A percentile compares a stretch with the other conserved stretches of the same genome.
phyloP scores from a whole-genome alignment of 2,113 vertebrate species.

The Balaeniceps rex region DNA sequence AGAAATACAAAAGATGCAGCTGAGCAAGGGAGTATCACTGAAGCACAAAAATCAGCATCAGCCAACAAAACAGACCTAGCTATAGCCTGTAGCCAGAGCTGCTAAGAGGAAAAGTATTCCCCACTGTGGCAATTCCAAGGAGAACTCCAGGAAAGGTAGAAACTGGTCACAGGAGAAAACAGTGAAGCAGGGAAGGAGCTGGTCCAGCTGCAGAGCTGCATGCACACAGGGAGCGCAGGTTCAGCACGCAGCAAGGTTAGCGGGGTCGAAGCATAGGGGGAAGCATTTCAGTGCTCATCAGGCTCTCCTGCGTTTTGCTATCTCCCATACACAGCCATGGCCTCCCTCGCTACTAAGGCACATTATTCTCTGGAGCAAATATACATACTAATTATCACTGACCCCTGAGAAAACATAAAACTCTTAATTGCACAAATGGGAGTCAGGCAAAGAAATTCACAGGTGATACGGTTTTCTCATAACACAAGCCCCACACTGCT shows the following conservation, averaged over 20 bases:
- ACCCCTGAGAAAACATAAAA: background rate
- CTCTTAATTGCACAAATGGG: background rate
- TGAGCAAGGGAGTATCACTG: background rate
- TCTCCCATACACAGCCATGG: background rate
- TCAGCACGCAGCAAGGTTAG: background rate
- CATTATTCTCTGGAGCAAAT: background rate
- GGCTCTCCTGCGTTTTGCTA: background rate
- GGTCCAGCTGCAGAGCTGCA: background rate
- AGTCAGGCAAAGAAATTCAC: background rate
- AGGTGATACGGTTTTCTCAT: background rate
- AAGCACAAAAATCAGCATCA: background rate
- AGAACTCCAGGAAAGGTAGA: background rate
- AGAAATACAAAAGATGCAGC: background rate
- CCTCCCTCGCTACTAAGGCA: background rate
- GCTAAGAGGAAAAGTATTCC: background rate
- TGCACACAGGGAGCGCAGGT: background rate
- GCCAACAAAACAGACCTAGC: background rate
- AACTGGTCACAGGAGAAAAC: background rate
- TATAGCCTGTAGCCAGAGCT: background rate
- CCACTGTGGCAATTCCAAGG: background rate
- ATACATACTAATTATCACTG: background rate
- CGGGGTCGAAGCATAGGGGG: fast-evolving
- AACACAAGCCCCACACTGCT: background rate
- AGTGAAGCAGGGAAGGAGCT: background rate
- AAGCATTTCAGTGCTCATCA: background rate